These are phyloP conservation scores for Nematopogon swammerdamellus DNA, from an alignment of 2,888 invertebrate species.

Conservation along the genomic window DNA sequence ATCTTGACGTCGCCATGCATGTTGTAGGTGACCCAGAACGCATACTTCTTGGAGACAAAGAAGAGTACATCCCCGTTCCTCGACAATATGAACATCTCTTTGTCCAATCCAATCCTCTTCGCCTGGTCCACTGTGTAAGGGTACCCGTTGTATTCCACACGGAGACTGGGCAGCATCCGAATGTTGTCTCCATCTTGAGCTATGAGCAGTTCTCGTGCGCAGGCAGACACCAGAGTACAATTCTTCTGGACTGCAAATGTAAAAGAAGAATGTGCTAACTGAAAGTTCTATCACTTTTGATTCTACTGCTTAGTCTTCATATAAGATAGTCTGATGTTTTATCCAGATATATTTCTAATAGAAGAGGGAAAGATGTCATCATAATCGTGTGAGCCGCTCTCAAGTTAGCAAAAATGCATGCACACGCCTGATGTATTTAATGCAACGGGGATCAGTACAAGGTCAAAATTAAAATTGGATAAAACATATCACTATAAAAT, in stretches of 20 bases:
- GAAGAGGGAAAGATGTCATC: too few species aligned
- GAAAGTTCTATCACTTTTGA: too few species aligned
- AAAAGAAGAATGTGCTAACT: too few species aligned
- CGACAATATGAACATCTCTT: slow-evolving; percentile 63
- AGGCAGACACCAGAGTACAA: slow-evolving; percentile 54
- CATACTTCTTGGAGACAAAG: slow-evolving; percentile 66
- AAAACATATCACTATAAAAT: too few species aligned
- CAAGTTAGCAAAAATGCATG: too few species aligned
- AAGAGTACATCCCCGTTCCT: slow-evolving; percentile 67
- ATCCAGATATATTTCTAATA: too few species aligned
- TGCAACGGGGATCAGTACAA: too few species aligned
- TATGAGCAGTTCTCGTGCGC: slow-evolving; percentile 63
- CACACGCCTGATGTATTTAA: too few species aligned
- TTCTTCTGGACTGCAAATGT: slow-evolving; percentile 57
- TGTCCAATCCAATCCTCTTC: slow-evolving; percentile 58
- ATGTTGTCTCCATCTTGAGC: slow-evolving; percentile 57
- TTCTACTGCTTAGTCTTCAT: too few species aligned
- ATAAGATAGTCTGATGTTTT: too few species aligned
- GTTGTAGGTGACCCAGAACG: slow-evolving; percentile 72
- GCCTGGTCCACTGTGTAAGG: slow-evolving; percentile 58
- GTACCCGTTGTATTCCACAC: slow-evolving; percentile 66
- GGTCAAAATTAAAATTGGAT: too few species aligned
- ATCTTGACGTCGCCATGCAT: slow-evolving; percentile 66
- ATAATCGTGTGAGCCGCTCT: too few species aligned
- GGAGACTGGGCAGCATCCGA: slow-evolving; percentile 60